Base-by-base conservation (phyloP, 1,140 invertebrate species). In the Eubasilissa regina region DNA sequence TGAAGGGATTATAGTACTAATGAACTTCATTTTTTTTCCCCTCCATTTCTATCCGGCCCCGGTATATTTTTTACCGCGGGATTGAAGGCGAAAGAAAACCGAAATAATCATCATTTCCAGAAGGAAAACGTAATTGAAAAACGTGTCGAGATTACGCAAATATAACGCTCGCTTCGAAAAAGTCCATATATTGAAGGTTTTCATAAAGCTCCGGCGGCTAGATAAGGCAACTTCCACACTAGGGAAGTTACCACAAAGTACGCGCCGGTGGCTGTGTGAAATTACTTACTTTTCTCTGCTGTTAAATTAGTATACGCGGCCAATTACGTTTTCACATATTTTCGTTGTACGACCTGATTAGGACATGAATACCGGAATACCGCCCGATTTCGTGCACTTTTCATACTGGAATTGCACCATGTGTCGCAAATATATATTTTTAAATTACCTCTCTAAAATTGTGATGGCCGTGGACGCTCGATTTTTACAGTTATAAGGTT, bases 121-220 rank as follows among this genome's bases (percentile, higher is more conserved):
- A 44, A 48, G 44, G 64, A 4, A 68, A 15, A 21, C 64, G 64
- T 47, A 68, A 68, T 68, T 68, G 64, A 68, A 68, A 68, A 68
- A 68, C 64, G 64, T 68, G 64, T 47, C 43, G 19, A 68, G 64
- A 68, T 68, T 68, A 47, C 64, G 44, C 64, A 68, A 68, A 68
- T 68, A 15, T 64, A 19, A 68, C 43, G 12, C 64, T 11, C 64
- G 43, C 43, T 17, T 6, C 13, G 25, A 55, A 62, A 62, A n/a
- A 66, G 45, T 6, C 62, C 11, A 43, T 47, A 43, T 47, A 66
- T 66, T 45, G 45, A 66, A 62, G 15, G 8, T 62, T 62, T 21
- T 45, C 43, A 66, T 45, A 66, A 66, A 45, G 25, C 62, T 66
- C 62, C 13, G 35, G 43, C 13, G 13, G n/a, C 62, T 15, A 44